phyloP scores from a whole-genome alignment of 2,797 vertebrate species.

The Hydrolagus colliei region DNA sequence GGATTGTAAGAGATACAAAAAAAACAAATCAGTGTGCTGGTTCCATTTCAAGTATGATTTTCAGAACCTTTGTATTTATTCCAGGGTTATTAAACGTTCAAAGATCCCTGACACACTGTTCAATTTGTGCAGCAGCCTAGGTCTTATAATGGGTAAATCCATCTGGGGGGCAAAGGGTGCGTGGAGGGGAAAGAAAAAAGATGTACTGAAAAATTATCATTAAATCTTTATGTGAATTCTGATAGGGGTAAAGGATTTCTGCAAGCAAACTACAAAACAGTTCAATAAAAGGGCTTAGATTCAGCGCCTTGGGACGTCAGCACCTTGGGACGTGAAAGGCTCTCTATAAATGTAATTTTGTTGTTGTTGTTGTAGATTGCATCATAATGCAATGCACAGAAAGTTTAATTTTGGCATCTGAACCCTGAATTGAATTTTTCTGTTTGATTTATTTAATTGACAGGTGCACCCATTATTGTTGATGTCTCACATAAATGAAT shows the following conservation, averaged over 20 bases:
- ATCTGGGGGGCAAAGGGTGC: neutral
- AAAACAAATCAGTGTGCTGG: neutral
- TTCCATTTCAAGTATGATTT: neutral
- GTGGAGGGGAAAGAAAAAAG: neutral
- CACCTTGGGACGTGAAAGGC: no score
- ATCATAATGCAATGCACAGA: neutral
- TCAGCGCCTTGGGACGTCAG: no score
- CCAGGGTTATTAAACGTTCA: neutral
- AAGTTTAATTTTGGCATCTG: neutral
- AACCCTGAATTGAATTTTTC: neutral
- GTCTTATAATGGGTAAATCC: neutral
- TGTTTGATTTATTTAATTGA: conserved; percentile 1
- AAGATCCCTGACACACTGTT: neutral
- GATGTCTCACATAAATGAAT: neutral
- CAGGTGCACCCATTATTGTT: neutral
- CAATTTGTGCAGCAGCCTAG: neutral
- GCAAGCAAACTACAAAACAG: neutral
- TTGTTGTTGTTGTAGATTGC: neutral
- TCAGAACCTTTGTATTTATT: neutral
- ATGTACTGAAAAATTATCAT: neutral
- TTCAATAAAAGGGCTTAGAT: neutral
- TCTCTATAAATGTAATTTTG: no score
- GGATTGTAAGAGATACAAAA: neutral
- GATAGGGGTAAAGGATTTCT: conserved; percentile 5
- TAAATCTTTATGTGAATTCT: neutral